Percentiles rank a stretch among this genome's conserved stretches.
These are phyloP conservation scores for Clivina fossor DNA, from an alignment of 2,888 invertebrate genomes.

Conservation along the genomic window DNA sequence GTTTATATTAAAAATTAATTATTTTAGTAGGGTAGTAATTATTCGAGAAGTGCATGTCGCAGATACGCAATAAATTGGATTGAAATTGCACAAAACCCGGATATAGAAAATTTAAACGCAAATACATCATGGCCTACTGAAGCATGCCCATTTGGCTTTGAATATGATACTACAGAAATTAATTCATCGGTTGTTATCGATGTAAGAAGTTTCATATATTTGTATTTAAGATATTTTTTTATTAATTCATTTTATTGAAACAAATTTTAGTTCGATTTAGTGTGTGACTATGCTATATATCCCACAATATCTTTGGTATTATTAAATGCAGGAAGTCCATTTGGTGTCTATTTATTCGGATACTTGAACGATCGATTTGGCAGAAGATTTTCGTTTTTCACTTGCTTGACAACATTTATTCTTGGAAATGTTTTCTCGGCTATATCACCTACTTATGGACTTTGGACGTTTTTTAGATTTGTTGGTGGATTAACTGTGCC, in stretches of 20 bases:
- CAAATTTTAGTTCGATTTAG: constrained; percentile 80
- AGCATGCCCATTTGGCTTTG: constrained; percentile 76
- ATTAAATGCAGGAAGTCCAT: constrained; percentile 83
- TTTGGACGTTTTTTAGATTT: constrained; percentile 77
- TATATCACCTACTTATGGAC: constrained; percentile 75
- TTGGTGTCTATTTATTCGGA: constrained; percentile 88
- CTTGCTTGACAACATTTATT: constrained; percentile 77
- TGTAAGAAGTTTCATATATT: constrained; percentile 56
- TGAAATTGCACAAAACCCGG: constrained; percentile 52
- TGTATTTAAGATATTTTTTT: background rate
- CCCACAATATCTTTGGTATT: constrained; percentile 85
- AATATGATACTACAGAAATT: constrained; percentile 70
- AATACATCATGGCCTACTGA: constrained; percentile 66
- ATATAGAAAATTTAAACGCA: constrained; percentile 45
- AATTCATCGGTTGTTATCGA: constrained; percentile 82
- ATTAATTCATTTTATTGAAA: constrained; percentile 11
- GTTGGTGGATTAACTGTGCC: constrained; percentile 90
- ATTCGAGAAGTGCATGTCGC: constrained; percentile 69
- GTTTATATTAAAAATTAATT: too few relatives aligned
- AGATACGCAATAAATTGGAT: constrained; percentile 76
- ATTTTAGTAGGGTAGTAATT: too few relatives aligned
- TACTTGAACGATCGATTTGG: constrained; percentile 85
- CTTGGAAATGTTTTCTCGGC: constrained; percentile 79
- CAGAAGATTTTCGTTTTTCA: constrained; percentile 80
- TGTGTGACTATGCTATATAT: constrained; percentile 83